Evolutionary conservation across 2,888 invertebrate species (phyloP).

Genomic region (Sceliomorpha sp.): DNA sequence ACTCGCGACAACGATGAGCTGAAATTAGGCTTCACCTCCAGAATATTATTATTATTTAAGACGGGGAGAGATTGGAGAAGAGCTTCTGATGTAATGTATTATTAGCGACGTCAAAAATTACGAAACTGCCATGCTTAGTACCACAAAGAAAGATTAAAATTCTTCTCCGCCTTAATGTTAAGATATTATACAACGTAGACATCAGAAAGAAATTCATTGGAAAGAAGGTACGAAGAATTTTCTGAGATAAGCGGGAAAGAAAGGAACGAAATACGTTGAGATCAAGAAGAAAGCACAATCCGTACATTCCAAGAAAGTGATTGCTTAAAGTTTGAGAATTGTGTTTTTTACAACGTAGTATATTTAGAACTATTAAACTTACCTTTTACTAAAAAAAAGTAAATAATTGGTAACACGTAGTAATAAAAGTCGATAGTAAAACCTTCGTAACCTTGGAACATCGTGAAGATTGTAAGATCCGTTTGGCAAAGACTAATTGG

Average conservation of each 20-base stretch:
- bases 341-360: conserved; percentile 58
- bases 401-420: too few species aligned
- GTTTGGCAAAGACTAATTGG: conserved; percentile 64
- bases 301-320: conserved; percentile 73
- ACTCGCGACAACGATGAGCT: conserved; percentile 37
- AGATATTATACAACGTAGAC: conserved; percentile 31
- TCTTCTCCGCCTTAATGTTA: conserved; percentile 60
- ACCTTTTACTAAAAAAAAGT: too few species aligned
- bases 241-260: conserved; percentile 65
- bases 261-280: conserved; percentile 29
- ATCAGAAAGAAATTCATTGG: conserved; percentile 53
- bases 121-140: conserved; percentile 11
- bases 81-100: background rate
- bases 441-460: too few species aligned
- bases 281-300: conserved; percentile 56
- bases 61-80: background rate
- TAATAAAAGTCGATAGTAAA: too few species aligned
- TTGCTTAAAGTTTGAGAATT: conserved; percentile 73
- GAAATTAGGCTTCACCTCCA: conserved; percentile 36
- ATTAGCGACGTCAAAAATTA: background rate
- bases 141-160: conserved; percentile 66
- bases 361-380: conserved; percentile 3
- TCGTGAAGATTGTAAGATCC: too few species aligned
- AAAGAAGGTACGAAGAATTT: conserved; percentile 64
- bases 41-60: conserved; percentile 31